Evolutionary conservation across 2,113 vertebrate genomes (phyloP), one percentile per base, ranked within the genome.

Genomic region (Semnopithecus entellus): DNA sequence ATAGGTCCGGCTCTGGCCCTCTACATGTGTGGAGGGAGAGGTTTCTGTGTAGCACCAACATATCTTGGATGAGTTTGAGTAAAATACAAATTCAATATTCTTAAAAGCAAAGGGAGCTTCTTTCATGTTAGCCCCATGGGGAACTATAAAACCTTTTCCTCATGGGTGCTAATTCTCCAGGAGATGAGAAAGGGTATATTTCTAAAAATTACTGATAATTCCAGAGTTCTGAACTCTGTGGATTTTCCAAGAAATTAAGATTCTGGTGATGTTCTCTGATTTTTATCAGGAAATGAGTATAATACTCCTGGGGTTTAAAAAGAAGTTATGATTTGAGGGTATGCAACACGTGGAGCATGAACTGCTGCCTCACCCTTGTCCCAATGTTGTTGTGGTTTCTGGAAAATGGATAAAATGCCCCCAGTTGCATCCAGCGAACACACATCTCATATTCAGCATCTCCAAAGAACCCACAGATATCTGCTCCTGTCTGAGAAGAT

Each of bases 401-500:
- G 2, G 99, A 98, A 61, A 98, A 99, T 0, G 99, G 99, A 81
- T 99, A 99, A 95, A 99, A 99, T 0, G 99, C 99, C 0, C 99
- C 99, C 93, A 99, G 98, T 32, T 99, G 98, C 99, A 98, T 99
- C 99, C 99, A 99, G 68, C 99, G 99, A 73, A 98, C 76, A 81
- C 99, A 99, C 98, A 99, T 96, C 92, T 99, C 99, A 82, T 99
- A 99, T 3, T 99, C 93, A 0, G 99, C 96, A 3, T 94, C 0
- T 8, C 96, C 92, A 80, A 99, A 99, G 99, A 99, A 99, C 52
- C 99, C 99, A 76, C 99, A 99, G 78, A 99, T 99, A 91, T 99
- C 99, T 32, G 99, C 99, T 59, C 99, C 99, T 0, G 99, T 99
- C 99, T 99, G 98, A 92, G 97, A 97, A 95, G 25, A 98, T 1